Conservation (phyloP, 2,797 vertebrate genomes). For the Myotis vivesi region DNA sequence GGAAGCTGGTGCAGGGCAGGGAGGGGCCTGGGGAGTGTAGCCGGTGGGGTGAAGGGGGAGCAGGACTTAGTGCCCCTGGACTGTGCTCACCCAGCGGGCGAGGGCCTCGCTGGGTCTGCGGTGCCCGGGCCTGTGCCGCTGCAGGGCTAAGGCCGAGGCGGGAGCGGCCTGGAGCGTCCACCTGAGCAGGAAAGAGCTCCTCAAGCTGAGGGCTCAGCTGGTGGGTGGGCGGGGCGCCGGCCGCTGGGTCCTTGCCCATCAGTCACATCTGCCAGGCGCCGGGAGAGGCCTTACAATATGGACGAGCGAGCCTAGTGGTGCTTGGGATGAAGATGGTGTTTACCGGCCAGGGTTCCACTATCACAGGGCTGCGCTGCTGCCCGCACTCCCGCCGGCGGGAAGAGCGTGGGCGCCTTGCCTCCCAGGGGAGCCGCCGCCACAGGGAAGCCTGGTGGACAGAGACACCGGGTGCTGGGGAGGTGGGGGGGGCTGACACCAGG, state of each 20-base stretch:
- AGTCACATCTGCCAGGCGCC: too few relatives aligned
- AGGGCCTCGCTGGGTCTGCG: too few relatives aligned
- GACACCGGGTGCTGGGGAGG: neutral
- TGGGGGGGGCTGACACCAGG: too few relatives aligned
- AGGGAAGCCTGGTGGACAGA: neutral
- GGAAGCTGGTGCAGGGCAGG: accelerated
- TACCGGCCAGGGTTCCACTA: neutral
- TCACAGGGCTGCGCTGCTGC: neutral
- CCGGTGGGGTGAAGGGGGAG: neutral
- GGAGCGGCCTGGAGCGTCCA: neutral
- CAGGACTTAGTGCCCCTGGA: neutral
- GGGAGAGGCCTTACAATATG: too few relatives aligned
- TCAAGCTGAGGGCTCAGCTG: too few relatives aligned
- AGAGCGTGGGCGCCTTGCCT: accelerated
- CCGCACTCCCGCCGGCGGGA: neutral
- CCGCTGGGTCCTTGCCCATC: too few relatives aligned
- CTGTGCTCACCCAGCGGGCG: neutral
- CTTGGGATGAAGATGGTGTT: neutral
- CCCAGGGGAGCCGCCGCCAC: accelerated
- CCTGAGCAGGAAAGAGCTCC: neutral
- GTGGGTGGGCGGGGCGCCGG: too few relatives aligned
- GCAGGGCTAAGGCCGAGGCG: neutral
- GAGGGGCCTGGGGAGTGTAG: neutral
- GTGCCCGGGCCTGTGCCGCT: neutral
- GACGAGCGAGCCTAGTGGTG: too few relatives aligned